phyloP scores from a whole-genome alignment of 2,797 vertebrate species.

The Spinus pinus region DNA sequence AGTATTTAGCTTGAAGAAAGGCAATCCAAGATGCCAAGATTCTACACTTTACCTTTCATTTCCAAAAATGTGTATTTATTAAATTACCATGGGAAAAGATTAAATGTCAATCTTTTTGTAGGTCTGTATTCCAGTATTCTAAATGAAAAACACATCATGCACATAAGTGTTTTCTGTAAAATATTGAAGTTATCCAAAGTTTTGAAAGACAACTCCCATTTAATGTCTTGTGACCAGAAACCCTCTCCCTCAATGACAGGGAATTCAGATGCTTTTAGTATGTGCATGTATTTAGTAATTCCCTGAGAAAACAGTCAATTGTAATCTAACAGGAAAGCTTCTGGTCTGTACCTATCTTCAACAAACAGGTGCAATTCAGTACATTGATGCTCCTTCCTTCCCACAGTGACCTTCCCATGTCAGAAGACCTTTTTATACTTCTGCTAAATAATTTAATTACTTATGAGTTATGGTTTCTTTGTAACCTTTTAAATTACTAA shows the following conservation, averaged over 20 bases:
- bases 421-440: constrained; percentile 68
- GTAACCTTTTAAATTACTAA: constrained; percentile 78
- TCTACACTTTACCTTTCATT: not conserved
- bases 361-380: constrained; percentile 63
- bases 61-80: not conserved
- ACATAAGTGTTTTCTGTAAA: not conserved
- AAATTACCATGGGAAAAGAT: constrained; percentile 18
- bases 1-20: not conserved
- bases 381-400: constrained; percentile 54
- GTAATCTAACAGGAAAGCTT: constrained; percentile 4
- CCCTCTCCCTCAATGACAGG: not conserved
- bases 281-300: not conserved
- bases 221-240: not conserved
- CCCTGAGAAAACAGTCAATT: constrained; percentile 20
- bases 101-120: constrained; percentile 1
- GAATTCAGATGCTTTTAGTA: not conserved
- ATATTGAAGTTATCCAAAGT: not conserved
- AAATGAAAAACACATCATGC: not conserved
- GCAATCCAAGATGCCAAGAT: not conserved
- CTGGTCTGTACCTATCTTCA: not conserved
- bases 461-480: constrained; percentile 80
- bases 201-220: constrained; percentile 29
- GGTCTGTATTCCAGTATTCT: not conserved
- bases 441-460: constrained; percentile 79
- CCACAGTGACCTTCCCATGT: constrained; percentile 63